These are phyloP conservation scores for Silurus aristotelis DNA, from an alignment of 2,797 vertebrate genomes.

Conservation along the genomic window DNA sequence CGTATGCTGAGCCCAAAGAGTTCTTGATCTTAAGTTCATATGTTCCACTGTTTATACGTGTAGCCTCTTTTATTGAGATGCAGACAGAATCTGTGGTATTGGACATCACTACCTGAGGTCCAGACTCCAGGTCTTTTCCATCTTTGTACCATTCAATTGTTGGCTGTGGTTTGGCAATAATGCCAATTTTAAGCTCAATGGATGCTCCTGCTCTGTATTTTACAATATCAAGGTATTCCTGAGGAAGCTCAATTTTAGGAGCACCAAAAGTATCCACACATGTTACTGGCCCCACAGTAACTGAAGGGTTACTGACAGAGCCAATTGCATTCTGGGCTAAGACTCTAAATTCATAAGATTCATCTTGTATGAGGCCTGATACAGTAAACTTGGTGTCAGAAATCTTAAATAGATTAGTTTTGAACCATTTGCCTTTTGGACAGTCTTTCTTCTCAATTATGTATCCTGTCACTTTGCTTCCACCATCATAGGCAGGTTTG, in stretches of 20 bases:
- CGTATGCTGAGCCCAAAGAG: slow-evolving; percentile 89
- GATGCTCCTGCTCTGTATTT: slow-evolving; percentile 88
- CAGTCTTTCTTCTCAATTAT: slow-evolving; percentile 87
- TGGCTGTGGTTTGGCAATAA: slow-evolving; percentile 92
- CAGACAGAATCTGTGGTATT: slow-evolving; percentile 85
- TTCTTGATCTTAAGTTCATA: slow-evolving; percentile 97
- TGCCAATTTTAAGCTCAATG: slow-evolving; percentile 88
- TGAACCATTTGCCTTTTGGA: slow-evolving; percentile 84
- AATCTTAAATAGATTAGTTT: slow-evolving; percentile 89
- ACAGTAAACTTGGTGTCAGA: slow-evolving; percentile 87
- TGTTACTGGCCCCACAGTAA: slow-evolving; percentile 85
- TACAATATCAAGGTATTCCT: slow-evolving; percentile 90
- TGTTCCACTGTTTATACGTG: slow-evolving; percentile 86
- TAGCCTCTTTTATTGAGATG: slow-evolving; percentile 88
- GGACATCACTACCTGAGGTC: slow-evolving; percentile 81
- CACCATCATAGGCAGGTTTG: slow-evolving; percentile 92
- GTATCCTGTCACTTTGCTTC: slow-evolving; percentile 92
- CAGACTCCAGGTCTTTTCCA: slow-evolving; percentile 85
- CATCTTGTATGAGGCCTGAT: slow-evolving; percentile 88
- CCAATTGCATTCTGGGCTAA: slow-evolving; percentile 95
- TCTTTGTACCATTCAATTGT: slow-evolving; percentile 97
- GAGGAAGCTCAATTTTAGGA: slow-evolving; percentile 90
- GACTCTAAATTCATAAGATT: slow-evolving; percentile 91
- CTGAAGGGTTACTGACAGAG: slow-evolving; percentile 92
- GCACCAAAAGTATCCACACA: slow-evolving; percentile 94